Evolutionary conservation across 2,113 vertebrate genomes (phyloP).

Genomic region (Anseranas semipalmata): DNA sequence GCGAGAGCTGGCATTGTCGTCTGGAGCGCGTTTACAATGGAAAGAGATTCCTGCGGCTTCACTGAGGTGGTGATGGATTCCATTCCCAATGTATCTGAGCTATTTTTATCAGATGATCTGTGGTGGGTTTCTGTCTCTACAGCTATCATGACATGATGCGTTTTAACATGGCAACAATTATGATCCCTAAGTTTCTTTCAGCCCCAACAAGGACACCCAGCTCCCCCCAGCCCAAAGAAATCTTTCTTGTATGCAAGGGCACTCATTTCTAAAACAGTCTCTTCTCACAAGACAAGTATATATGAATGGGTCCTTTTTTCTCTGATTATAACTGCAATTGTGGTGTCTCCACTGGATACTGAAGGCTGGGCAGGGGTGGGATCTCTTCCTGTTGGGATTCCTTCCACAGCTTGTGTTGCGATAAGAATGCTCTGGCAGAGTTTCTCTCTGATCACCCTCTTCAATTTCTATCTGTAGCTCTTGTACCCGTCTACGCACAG

Average conservation of each 20-base stretch:
- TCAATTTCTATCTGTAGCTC: not conserved
- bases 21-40: not conserved
- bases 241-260: not conserved
- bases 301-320: slow-evolving; percentile 24
- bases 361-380: not conserved
- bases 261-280: not conserved
- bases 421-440: not conserved
- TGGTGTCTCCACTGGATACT: not conserved
- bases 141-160: not conserved
- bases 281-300: not conserved
- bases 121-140: not conserved
- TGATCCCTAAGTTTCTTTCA: not conserved
- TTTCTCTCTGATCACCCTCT: not conserved
- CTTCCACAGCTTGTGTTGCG: accelerated
- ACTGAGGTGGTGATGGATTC: not conserved
- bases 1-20: not conserved
- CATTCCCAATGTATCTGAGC: not conserved
- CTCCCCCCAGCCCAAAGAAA: not conserved
- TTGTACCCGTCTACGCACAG: not conserved
- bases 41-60: slow-evolving; percentile 35
- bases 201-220: not conserved
- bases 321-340: not conserved
- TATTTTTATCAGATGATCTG: slow-evolving; percentile 22
- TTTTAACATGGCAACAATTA: not conserved
- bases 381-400: not conserved